Evolutionary conservation across 2,113 vertebrate species (phyloP), one percentile per base, ranked within the genome.

Genomic region (Athene cunicularia): DNA sequence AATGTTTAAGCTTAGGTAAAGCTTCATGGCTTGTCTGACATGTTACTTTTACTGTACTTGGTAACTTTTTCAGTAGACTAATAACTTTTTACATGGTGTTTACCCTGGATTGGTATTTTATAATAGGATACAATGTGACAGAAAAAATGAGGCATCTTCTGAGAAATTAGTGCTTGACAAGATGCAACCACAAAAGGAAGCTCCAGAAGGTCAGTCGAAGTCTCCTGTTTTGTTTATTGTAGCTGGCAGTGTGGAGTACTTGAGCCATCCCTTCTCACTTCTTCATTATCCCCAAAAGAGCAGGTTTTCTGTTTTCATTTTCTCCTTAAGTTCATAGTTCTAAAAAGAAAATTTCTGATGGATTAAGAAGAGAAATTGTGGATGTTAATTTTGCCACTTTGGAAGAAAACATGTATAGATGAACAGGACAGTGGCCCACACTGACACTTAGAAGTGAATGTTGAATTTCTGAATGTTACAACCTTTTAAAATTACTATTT

Each of bases 121-220:
- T 37, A 68, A 62, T 22, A 99, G 99, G 77, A 94, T 98, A 97
- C 95, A 98, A 84, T 97, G 95, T 71, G 97, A 97, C 4, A 8
- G 39, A 86, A 95, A 41, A 88, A 95, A 87, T 79, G 97, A 96
- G 79, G 76, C 63, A 68, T 53, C 81, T 96, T 83, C 12, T 17
- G 85, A 90, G 76, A 63, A 95, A 77, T 87, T 30, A 80, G 35
- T 1, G 0, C 83, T 47, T 12, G 95, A 64, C 53, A 95, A 77
- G 50, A 27, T 90, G 58, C 89, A 95, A 41, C 95, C 96, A 39
- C 97, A 95, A 84, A 93, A 85, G 67, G 66, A 97, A 74, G 94
- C 96, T 80, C 58, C 92, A 28, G 86, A 93, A 95, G 98, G 99
- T 99, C 80, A 97, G 98, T 79, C 8, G 2, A 59, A 70, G 32